phyloP scores from a whole-genome alignment of 1,140 invertebrate genomes.

The Trichoplusia ni region DNA sequence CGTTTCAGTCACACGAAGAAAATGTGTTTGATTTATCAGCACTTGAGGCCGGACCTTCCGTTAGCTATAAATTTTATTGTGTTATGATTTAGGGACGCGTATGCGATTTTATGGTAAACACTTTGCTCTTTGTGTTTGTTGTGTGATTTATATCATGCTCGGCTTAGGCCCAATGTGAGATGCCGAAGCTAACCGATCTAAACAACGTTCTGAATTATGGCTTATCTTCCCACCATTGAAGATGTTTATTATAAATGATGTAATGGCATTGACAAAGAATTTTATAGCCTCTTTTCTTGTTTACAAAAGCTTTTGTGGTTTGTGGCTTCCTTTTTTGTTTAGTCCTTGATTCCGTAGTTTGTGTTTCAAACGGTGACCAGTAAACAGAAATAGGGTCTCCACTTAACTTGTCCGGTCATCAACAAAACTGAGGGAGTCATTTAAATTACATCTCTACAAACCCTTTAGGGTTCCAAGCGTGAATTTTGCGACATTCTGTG shows the following conservation, averaged over 20 bases:
- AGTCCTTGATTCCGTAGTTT: no score
- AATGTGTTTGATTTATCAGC: constrained; percentile 79
- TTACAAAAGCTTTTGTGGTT: no score
- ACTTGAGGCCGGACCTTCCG: constrained; percentile 79
- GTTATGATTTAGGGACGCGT: constrained; percentile 77
- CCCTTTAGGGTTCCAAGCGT: no score
- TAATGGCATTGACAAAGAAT: not conserved
- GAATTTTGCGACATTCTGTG: no score
- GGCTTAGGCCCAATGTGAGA: constrained; percentile 42
- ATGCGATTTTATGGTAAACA: constrained; percentile 80
- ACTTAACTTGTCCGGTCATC: no score
- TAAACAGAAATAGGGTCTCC: no score
- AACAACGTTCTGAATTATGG: constrained; percentile 38
- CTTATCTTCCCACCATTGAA: not conserved
- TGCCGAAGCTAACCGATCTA: constrained; percentile 39
- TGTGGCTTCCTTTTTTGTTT: no score
- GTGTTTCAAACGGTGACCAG: no score
- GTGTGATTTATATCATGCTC: constrained; percentile 57
- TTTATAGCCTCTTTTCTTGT: no score
- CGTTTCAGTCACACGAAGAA: constrained; percentile 73
- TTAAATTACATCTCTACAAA: no score
- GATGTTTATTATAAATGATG: not conserved
- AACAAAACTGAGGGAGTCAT: no score
- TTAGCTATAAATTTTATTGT: constrained; percentile 80
- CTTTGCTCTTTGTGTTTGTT: constrained; percentile 72